A percentile compares a stretch with the other conserved stretches of the same genome.
Conservation (phyloP, 2,888 invertebrate genomes). For the Drosophila kanekoi region DNA sequence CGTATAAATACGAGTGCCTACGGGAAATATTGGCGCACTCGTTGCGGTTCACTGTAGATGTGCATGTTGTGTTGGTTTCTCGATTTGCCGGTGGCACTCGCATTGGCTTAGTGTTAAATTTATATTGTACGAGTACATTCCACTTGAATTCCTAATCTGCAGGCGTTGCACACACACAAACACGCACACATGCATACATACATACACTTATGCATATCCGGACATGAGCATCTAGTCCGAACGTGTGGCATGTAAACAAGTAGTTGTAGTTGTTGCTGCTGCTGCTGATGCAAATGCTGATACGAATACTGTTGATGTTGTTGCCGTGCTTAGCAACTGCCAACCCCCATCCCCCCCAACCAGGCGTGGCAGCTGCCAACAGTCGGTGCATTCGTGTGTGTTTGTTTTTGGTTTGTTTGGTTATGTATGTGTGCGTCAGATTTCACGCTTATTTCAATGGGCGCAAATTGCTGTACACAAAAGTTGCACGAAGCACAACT, state of each 20-base stretch:
- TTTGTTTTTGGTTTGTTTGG: conserved; percentile 35
- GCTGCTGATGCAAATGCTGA: conserved; percentile 21
- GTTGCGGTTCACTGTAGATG: not conserved
- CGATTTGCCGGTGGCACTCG: conserved; percentile 3
- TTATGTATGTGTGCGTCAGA: conserved; percentile 48
- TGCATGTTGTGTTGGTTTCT: conserved; percentile 1
- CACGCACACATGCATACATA: conserved; percentile 1
- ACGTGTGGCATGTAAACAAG: conserved; percentile 64
- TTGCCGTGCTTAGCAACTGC: conserved; percentile 19
- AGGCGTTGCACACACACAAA: conserved; percentile 28
- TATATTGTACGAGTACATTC: conserved; percentile 42
- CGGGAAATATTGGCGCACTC: not conserved
- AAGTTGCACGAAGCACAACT: conserved; percentile 42
- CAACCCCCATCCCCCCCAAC: conserved; percentile 10
- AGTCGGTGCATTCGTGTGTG: conserved; percentile 10
- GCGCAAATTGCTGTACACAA: conserved; percentile 45
- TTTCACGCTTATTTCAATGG: conserved; percentile 68
- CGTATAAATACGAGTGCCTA: not conserved
- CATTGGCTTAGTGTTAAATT: conserved; percentile 28
- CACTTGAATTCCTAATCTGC: conserved; percentile 72
- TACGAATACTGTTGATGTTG: conserved; percentile 32
- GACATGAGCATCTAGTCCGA: conserved; percentile 28
- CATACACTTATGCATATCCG: conserved; percentile 17
- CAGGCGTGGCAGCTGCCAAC: conserved; percentile 31
- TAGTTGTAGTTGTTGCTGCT: conserved; percentile 31